Evolutionary conservation across 1,140 invertebrate species (phyloP), one percentile per base, ranked within the genome.

Genomic region (Oryctes rhinoceros): DNA sequence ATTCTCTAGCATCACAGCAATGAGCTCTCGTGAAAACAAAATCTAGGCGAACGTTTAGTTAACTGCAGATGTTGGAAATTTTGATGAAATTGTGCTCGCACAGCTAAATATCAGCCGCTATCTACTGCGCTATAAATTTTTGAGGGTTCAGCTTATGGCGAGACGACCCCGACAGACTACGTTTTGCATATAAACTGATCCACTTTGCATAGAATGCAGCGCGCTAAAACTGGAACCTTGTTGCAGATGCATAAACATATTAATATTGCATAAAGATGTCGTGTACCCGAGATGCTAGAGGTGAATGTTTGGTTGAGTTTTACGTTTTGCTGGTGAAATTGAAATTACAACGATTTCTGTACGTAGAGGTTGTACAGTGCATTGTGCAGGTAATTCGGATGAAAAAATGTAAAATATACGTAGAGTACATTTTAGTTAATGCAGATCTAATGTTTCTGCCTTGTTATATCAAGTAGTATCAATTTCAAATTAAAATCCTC

Each of bases 181-280:
- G 13, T 71, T 71, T 71, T 71, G 65, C 65, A 71, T 71, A 71
- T 24, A 71, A 71, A 71, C 20, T 71, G 65, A 24, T 37, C 35
- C 65, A 35, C 20, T 71, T 71, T 71, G 65, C 65, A 71, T 35
- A 71, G 65, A 30, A 37, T 71, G 65, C 65, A 71, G 20, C 15
- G 3, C 24, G 20, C 65, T 71, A 71, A 67, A 71, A 37, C 65
- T 37, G 9, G 65, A 35, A 35, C 65, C 65, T 71, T 35, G 24
- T 71, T 71, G 24, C 65, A 71, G 20, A 37, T 71, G 65, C 65
- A 71, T 71, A 71, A 71, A 71, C 20, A 71, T 20, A 71, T 71
- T 71, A 37, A 71, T 71, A 71, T 71, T 71, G 24, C 65, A 71
- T 71, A 71, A 37, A 71, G 65, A 44, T 3, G 24, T 30, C 24